phyloP scores from a whole-genome alignment of 2,797 vertebrate genomes.

The Crocidura indochinensis region DNA sequence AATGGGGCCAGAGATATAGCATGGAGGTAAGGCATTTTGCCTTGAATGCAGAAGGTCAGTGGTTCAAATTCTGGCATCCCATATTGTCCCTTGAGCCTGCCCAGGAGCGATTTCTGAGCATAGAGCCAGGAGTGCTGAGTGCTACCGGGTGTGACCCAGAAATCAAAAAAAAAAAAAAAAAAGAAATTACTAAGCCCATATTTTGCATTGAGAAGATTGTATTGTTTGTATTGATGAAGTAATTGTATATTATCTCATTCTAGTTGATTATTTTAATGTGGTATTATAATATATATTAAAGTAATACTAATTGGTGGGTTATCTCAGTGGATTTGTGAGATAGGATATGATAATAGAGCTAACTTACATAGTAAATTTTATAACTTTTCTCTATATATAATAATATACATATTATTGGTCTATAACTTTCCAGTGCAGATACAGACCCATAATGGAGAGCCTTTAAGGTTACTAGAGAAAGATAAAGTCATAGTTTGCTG shows the following conservation, averaged over 20 bases:
- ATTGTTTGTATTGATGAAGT: background rate
- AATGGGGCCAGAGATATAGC: too few species aligned
- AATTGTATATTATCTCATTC: background rate
- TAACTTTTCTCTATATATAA: background rate
- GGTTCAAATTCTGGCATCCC: too few species aligned
- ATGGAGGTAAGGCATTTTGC: too few species aligned
- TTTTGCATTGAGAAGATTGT: background rate
- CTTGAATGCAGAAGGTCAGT: too few species aligned
- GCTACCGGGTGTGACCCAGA: too few species aligned
- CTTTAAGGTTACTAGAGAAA: background rate
- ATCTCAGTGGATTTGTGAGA: slow-evolving; percentile 27
- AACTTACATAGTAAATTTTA: background rate
- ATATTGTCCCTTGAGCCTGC: too few species aligned
- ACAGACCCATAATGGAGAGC: background rate
- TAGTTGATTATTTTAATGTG: background rate
- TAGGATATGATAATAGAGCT: slow-evolving; percentile 9
- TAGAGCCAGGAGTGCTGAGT: too few species aligned
- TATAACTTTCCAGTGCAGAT: slow-evolving; percentile 44
- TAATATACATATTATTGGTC: background rate
- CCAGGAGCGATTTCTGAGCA: too few species aligned
- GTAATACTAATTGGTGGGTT: background rate
- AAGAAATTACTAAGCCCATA: background rate
- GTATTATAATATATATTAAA: background rate
- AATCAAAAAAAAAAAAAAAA: background rate
- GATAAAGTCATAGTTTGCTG: background rate